Conservation (phyloP, 2,113 vertebrate genomes). For the Gambusia affinis region DNA sequence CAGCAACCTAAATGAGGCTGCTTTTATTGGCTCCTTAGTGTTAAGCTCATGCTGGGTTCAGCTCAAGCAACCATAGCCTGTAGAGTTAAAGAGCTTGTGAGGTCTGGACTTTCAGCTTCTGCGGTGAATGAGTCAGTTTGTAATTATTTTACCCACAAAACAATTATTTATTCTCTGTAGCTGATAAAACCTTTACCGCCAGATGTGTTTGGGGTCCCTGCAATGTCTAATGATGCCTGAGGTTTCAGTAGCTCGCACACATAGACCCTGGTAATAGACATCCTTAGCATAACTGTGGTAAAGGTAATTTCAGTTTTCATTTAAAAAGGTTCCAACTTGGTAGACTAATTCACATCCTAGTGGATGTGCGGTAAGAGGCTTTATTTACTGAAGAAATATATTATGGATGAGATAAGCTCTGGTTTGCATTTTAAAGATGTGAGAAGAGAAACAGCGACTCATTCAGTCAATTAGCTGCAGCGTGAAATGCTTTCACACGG, state of each 20-base stretch:
- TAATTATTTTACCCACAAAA: constrained; percentile 55
- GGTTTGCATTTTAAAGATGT: constrained; percentile 38
- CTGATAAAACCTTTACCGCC: constrained; percentile 52
- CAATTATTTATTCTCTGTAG: constrained; percentile 54
- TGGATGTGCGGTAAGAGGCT: constrained; percentile 23
- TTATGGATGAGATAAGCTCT: constrained; percentile 12
- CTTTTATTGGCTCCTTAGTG: constrained; percentile 68
- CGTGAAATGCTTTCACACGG: not conserved
- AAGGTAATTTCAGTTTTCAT: constrained; percentile 27
- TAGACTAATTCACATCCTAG: constrained; percentile 35
- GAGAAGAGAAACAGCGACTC: not conserved
- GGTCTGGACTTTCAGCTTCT: constrained; percentile 53
- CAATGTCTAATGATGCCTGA: constrained; percentile 36
- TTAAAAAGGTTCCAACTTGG: constrained; percentile 14
- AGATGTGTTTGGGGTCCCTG: constrained; percentile 45
- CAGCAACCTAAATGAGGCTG: constrained; percentile 50
- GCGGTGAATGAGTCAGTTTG: constrained; percentile 30
- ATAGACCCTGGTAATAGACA: constrained; percentile 12
- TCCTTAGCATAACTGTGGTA: constrained; percentile 28
- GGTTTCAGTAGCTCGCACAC: constrained; percentile 22
- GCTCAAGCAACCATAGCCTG: constrained; percentile 44
- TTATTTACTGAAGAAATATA: constrained; percentile 52
- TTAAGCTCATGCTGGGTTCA: constrained; percentile 52
- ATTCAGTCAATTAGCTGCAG: not conserved
- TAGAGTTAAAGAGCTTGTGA: constrained; percentile 60